Percentiles rank a stretch among this genome's conserved stretches.
Evolutionary conservation across 2,888 invertebrate genomes (phyloP).

Genomic region (Heliconius charithonia): DNA sequence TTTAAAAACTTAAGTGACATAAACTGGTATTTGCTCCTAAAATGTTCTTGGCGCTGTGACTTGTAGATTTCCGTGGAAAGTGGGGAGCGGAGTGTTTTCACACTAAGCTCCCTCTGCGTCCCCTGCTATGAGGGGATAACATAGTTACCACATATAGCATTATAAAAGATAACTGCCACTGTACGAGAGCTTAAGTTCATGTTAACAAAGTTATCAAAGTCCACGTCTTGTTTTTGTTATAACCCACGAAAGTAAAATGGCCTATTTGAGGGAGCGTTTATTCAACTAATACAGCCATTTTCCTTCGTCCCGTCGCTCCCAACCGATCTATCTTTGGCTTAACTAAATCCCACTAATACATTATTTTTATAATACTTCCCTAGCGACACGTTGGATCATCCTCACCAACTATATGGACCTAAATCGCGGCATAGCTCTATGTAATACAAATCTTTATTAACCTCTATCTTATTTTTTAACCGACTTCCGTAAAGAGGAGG

Average conservation of each 20-base stretch:
- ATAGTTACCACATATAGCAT: neutral
- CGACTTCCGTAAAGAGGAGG: too few species aligned
- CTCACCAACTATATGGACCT: conserved; percentile 30
- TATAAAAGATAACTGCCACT: neutral
- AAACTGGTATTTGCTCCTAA: too few species aligned
- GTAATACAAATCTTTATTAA: conserved; percentile 26
- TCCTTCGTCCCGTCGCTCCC: conserved; percentile 47
- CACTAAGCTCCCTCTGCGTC: too few species aligned
- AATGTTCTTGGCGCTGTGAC: too few species aligned
- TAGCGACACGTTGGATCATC: conserved; percentile 33
- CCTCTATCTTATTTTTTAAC: neutral
- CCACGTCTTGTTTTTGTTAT: conserved; percentile 38
- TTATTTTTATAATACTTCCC: conserved; percentile 60
- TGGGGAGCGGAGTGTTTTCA: too few species aligned
- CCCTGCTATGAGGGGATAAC: too few species aligned
- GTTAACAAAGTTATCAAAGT: conserved; percentile 28
- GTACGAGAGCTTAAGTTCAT: conserved; percentile 6
- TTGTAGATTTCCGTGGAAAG: too few species aligned
- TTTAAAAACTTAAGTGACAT: too few species aligned
- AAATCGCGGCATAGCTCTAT: conserved; percentile 8
- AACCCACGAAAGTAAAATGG: conserved; percentile 31
- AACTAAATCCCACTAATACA: conserved; percentile 65
- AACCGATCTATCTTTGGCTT: conserved; percentile 64
- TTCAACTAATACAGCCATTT: conserved; percentile 49
- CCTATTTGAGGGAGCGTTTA: conserved; percentile 49